Base-by-base conservation (phyloP, 2,113 vertebrate genomes). In the Neopipo cinnamomea region DNA sequence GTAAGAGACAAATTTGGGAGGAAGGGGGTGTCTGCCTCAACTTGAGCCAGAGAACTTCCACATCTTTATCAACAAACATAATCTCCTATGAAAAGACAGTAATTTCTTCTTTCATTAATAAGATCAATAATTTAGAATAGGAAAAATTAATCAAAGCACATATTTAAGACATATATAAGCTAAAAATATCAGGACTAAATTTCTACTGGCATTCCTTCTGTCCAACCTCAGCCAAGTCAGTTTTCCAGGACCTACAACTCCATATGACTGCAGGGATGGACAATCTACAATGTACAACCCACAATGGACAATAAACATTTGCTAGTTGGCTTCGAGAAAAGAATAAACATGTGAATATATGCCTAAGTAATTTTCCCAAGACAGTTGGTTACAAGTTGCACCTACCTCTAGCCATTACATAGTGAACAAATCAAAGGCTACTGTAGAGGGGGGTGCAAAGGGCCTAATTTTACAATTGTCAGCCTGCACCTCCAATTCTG, bases 71-170 rank as follows among this genome's bases (percentile, higher is more conserved):
- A 77, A 28, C 20, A 76, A 33, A 30, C 11, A 30, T 14, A 44
- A 39, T 68, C 7, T 75, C 9, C 11, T 3, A 41, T 0, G 1
- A 41, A 68, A 85, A 49, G 4, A 16, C 6, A 50, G 17, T 22
- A 12, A 16, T 73, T 73, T 73, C 16, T 59, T 55, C 28, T 74
- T 59, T 35, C 30, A 58, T 13, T 5, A 53, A 19, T 23, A 50
- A 24, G 52, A 55, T 88, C 44, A 42, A 67, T 37, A 11, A 12
- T 50, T 39, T 53, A 77, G 16, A 14, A 42, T 22, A 55, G 9
- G 10, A 44, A 75, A 12, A 83, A 59, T 3, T 49, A 72, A 72
- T 53, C 24, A 75, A 66, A 76, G 11, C 4, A 41, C 14, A 20
- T 14, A 10, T 14, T 44, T 11, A 61, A 58, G 41, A 58, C 73